These are phyloP conservation scores for Drosophila putrida DNA, from an alignment of 2,888 invertebrate genomes.

Conservation along the genomic window DNA sequence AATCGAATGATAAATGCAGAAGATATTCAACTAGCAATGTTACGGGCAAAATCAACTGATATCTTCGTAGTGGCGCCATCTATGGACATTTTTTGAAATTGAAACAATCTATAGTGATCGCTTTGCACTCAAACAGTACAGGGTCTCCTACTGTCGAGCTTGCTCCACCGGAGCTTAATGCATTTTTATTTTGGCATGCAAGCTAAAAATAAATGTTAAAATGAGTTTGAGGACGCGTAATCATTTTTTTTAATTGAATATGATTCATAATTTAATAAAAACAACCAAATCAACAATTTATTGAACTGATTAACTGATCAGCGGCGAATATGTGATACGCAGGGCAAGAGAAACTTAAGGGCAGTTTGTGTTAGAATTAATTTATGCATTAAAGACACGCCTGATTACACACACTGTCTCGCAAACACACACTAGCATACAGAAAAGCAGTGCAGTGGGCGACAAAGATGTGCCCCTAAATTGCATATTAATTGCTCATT, in stretches of 20 bases:
- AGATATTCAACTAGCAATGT: too few species aligned
- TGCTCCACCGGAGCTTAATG: too few species aligned
- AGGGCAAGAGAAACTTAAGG: neutral
- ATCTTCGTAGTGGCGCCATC: too few species aligned
- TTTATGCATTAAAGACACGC: conserved; percentile 65
- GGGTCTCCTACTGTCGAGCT: too few species aligned
- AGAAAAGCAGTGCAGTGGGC: conserved; percentile 2
- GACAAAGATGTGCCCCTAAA: conserved; percentile 50
- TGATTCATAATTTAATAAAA: conserved; percentile 17
- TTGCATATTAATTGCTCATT: conserved; percentile 80
- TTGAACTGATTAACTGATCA: conserved; percentile 23
- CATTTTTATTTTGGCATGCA: too few species aligned
- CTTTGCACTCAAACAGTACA: too few species aligned
- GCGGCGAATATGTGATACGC: conserved; percentile 22
- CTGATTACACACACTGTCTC: conserved; percentile 35
- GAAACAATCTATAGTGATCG: too few species aligned
- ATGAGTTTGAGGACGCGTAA: too few species aligned
- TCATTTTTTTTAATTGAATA: neutral
- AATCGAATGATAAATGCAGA: too few species aligned
- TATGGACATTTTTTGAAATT: too few species aligned
- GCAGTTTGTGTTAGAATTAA: conserved; percentile 38
- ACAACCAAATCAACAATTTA: neutral
- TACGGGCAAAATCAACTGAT: too few species aligned
- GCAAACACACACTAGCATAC: neutral
- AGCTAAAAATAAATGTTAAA: too few species aligned